A percentile compares a stretch with the other conserved stretches of the same genome.
Evolutionary conservation across 2,113 vertebrate genomes (phyloP).

Genomic region (Pteruthius melanotis): DNA sequence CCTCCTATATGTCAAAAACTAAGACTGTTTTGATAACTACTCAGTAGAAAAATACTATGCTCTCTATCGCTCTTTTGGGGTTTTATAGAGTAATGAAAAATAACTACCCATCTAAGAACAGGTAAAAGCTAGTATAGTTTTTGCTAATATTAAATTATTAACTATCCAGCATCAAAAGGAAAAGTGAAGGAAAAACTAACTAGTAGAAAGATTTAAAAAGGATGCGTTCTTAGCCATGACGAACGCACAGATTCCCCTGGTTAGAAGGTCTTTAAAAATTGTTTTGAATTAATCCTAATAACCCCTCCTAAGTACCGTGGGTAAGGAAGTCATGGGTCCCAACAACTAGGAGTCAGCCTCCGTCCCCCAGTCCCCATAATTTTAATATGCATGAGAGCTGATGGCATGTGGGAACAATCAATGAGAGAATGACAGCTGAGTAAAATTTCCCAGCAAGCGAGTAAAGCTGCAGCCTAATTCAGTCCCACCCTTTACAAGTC

Average conservation of each 20-base stretch:
- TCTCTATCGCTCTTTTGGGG: fast-evolving
- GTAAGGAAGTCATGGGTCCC: neutral
- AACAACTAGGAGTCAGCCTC: neutral
- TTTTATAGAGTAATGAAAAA: neutral
- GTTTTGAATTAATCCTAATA: neutral
- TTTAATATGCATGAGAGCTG: neutral
- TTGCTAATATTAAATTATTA: neutral
- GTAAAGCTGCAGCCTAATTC: neutral
- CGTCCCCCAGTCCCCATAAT: neutral
- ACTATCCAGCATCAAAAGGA: neutral
- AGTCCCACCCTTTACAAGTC: neutral
- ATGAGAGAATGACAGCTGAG: constrained; percentile 27
- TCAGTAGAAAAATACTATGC: neutral
- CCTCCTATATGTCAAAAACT: neutral
- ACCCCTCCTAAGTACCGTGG: neutral
- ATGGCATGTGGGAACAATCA: constrained; percentile 15
- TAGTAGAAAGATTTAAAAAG: neutral
- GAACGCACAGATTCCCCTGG: neutral
- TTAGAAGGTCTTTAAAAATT: neutral
- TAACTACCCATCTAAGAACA: neutral
- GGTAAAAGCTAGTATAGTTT: neutral
- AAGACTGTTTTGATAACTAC: neutral
- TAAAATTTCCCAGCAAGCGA: neutral
- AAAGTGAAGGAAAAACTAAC: neutral
- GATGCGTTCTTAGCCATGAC: fast-evolving